Percentiles rank a stretch among this genome's conserved stretches.
These are phyloP conservation scores for Chaetodon auriga DNA, from an alignment of 2,113 vertebrate species.

Conservation along the genomic window DNA sequence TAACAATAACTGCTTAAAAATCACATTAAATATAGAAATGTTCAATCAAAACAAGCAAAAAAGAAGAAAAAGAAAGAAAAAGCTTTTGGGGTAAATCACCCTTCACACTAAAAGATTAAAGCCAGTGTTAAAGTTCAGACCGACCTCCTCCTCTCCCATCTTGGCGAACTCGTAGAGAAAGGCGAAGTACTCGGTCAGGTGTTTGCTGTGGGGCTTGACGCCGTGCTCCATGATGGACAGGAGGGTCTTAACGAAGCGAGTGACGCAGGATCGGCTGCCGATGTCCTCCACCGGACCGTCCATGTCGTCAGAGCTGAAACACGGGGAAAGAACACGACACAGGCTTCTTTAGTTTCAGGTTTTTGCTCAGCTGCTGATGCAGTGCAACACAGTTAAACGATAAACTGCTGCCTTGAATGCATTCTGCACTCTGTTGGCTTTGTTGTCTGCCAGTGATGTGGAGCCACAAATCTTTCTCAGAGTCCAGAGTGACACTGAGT, in stretches of 20 bases:
- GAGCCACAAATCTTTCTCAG: constrained; percentile 45
- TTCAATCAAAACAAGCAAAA: not conserved
- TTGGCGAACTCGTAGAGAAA: constrained; percentile 99
- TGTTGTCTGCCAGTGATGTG: constrained; percentile 11
- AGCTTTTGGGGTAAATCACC: not conserved
- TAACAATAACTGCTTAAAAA: not conserved
- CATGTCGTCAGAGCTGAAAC: constrained; percentile 95
- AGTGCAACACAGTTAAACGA: not conserved
- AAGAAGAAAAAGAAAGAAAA: not conserved
- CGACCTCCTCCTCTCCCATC: constrained; percentile 99
- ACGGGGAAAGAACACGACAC: too few relatives aligned
- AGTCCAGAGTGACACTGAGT: constrained; percentile 22
- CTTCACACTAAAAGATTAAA: not conserved
- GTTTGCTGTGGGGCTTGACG: constrained; percentile 99
- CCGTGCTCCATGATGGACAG: constrained; percentile 99
- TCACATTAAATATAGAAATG: not conserved
- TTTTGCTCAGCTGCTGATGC: not conserved
- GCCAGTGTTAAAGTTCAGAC: not conserved
- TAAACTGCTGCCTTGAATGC: not conserved
- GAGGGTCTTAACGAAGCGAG: constrained; percentile 96
- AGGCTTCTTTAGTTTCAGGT: too few relatives aligned
- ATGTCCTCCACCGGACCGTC: constrained; percentile 98
- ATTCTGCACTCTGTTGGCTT: not conserved
- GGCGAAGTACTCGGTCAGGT: constrained; percentile 98
- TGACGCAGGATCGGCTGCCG: constrained; percentile 97